Evolutionary conservation across 2,113 vertebrate species (phyloP).

Genomic region (Tor tambroides): DNA sequence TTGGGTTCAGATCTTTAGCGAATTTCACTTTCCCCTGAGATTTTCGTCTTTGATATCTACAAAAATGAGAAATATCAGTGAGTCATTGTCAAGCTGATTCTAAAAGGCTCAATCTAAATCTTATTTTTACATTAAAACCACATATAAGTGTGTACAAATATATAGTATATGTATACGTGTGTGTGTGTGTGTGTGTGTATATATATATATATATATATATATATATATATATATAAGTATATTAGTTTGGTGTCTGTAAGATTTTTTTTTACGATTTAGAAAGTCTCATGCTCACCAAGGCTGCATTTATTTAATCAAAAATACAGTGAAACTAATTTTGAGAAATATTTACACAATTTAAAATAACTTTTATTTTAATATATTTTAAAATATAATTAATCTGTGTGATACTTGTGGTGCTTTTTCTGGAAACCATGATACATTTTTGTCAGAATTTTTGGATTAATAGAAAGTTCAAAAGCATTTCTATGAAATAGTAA

Average conservation of each 20-base stretch:
- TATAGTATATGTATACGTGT: no score
- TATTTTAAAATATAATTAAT: no score
- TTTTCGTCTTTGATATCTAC: conserved; percentile 46
- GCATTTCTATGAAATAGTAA: background rate
- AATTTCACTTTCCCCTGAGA: conserved; percentile 39
- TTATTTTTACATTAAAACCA: background rate
- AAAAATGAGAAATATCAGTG: conserved; percentile 27
- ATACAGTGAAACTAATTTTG: background rate
- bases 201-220: no score
- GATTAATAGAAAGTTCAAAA: background rate
- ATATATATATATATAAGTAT: background rate
- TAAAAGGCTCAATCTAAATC: conserved; percentile 1
- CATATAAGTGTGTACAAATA: no score
- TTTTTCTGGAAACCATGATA: background rate
- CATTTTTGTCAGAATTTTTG: background rate
- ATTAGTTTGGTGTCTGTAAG: background rate
- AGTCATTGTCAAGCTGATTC: background rate
- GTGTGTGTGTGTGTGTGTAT: no score
- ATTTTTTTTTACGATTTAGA: background rate
- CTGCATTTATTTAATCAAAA: background rate
- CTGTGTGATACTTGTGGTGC: background rate
- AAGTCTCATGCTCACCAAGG: background rate
- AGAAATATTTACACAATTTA: background rate
- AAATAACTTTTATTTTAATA: background rate
- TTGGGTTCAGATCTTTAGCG: conserved; percentile 33